Evolutionary conservation across 2,797 vertebrate species (phyloP).

Genomic region (Tangara arthus): DNA sequence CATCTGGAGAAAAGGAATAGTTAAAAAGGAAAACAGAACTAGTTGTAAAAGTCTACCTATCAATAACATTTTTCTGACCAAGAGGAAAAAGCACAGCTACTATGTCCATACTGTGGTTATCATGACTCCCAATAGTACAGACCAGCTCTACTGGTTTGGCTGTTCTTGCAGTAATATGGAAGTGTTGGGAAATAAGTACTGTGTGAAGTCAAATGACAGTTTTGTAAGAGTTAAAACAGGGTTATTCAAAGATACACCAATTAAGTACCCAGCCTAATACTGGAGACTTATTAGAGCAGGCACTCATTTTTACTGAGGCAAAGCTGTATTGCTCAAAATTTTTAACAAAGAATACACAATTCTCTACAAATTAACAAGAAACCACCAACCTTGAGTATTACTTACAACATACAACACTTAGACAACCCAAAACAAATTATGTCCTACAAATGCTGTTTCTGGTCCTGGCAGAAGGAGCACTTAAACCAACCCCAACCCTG

Average conservation of each 20-base stretch:
- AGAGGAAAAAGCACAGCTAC: not conserved
- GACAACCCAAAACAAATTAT: not conserved
- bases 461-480: not conserved
- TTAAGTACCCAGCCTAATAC: accelerated
- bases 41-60: not conserved
- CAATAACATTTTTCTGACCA: not conserved
- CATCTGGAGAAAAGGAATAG: not conserved
- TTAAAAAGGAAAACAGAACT: not conserved
- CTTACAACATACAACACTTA: not conserved
- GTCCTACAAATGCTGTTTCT: not conserved
- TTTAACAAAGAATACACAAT: not conserved
- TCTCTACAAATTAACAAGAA: not conserved
- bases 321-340: not conserved
- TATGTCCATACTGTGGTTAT: not conserved
- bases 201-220: not conserved
- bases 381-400: not conserved
- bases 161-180: not conserved
- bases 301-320: not conserved
- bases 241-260: not conserved
- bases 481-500: not conserved
- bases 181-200: not conserved
- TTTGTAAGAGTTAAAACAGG: not conserved
- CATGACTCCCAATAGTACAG: not conserved
- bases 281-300: not conserved
- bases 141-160: not conserved